Evolutionary conservation across 1,140 invertebrate genomes (phyloP).

Genomic region (Musca vetustissima): DNA sequence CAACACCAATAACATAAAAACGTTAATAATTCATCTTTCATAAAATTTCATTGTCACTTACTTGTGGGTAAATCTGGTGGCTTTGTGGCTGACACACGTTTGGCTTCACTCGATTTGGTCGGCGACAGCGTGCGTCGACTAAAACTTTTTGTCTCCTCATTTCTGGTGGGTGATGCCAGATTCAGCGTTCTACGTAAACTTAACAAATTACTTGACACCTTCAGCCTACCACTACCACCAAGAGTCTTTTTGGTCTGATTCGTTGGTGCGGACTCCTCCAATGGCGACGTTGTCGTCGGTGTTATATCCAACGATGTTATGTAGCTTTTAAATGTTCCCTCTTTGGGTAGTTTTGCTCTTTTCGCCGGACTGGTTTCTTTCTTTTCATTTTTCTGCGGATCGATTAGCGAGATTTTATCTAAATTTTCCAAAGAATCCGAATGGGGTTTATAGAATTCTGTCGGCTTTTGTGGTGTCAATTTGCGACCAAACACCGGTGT

Average conservation of each 20-base stretch:
- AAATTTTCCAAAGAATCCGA: slow-evolving; percentile 46
- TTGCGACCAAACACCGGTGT: slow-evolving; percentile 50
- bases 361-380: slow-evolving; percentile 16
- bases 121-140: slow-evolving; percentile 26
- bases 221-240: background rate
- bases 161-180: background rate
- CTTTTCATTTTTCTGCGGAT: background rate
- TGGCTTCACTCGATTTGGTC: slow-evolving; percentile 26
- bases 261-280: background rate
- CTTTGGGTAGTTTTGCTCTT: background rate
- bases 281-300: background rate
- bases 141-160: background rate
- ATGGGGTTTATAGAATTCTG: slow-evolving; percentile 35
- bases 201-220: slow-evolving; percentile 1
- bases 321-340: slow-evolving; percentile 28
- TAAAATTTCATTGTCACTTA: no score
- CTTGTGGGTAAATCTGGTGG: slow-evolving; percentile 15
- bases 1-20: no score
- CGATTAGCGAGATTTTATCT: background rate
- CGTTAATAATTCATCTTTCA: no score
- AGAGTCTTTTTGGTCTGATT: background rate
- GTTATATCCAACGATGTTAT: slow-evolving; percentile 16
- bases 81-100: slow-evolving; percentile 16
- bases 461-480: slow-evolving; percentile 27
- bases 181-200: slow-evolving; percentile 11